Conservation (phyloP, 2,888 invertebrate genomes). For the Apocheima hispidaria region DNA sequence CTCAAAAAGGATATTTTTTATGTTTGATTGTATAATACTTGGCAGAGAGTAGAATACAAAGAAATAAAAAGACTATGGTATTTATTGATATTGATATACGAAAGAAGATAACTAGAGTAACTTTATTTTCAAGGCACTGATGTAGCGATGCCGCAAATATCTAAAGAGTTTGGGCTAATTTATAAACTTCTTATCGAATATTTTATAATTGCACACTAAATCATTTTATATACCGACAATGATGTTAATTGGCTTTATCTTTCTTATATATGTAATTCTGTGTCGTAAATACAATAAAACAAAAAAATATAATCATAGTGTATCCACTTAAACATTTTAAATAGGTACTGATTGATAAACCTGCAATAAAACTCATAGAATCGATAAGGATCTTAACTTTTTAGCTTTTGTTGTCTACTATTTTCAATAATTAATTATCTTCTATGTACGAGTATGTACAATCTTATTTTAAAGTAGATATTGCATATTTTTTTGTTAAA, state of each 20-base stretch:
- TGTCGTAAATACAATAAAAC: constrained; percentile 20
- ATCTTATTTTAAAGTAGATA: neutral
- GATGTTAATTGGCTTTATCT: constrained; percentile 26
- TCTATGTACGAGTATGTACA: too few species aligned
- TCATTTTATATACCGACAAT: constrained; percentile 28
- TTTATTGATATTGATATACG: neutral
- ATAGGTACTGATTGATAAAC: constrained; percentile 2
- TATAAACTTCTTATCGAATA: constrained; percentile 12
- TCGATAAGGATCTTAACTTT: constrained; percentile 3
- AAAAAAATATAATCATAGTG: constrained; percentile 7
- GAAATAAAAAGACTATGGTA: neutral
- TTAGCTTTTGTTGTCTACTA: neutral
- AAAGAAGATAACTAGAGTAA: neutral
- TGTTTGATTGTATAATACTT: too few species aligned
- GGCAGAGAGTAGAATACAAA: too few species aligned
- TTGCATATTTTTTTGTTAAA: neutral
- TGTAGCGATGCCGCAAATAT: constrained; percentile 2
- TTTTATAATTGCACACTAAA: constrained; percentile 21
- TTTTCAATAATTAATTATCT: neutral
- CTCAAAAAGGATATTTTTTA: too few species aligned
- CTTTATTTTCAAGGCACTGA: neutral
- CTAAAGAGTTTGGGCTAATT: constrained; percentile 8
- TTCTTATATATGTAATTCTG: constrained; percentile 14
- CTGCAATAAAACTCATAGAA: neutral
- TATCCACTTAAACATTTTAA: neutral